Percentiles rank a stretch among this genome's conserved stretches.
phyloP scores from a whole-genome alignment of 2,797 vertebrate genomes.

The Neopelma chrysocephalum region DNA sequence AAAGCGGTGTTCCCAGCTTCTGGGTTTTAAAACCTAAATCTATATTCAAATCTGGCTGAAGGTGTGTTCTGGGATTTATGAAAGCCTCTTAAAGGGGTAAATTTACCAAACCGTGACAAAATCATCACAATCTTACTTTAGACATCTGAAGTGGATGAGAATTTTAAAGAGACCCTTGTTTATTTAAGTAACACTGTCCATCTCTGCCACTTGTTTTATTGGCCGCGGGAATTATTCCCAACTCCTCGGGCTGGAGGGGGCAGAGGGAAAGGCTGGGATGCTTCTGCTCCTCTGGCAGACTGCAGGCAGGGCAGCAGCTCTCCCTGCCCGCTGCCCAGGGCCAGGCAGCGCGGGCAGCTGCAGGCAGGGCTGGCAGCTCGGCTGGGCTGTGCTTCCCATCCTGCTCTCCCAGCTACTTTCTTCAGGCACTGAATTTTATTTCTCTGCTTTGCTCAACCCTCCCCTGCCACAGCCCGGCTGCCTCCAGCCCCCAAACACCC shows the following conservation, averaged over 20 bases:
- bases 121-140: conserved; percentile 91
- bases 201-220: conserved; percentile 73
- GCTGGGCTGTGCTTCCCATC: background rate
- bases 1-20: conserved; percentile 86
- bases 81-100: conserved; percentile 98
- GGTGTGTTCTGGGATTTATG: conserved; percentile 90
- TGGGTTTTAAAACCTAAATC: conserved; percentile 97
- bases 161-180: conserved; percentile 83
- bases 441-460: background rate
- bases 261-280: background rate
- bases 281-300: background rate
- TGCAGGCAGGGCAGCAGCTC: background rate
- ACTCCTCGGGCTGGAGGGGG: conserved; percentile 35
- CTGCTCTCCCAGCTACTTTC: background rate
- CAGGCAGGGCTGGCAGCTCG: background rate
- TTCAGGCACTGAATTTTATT: background rate
- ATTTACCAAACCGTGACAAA: conserved; percentile 97
- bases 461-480: background rate
- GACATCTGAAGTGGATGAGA: conserved; percentile 83
- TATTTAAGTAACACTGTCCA: conserved; percentile 79
- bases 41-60: conserved; percentile 98
- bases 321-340: background rate
- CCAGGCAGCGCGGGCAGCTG: background rate
- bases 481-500: background rate
- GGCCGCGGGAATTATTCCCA: conserved; percentile 57